Base-by-base conservation (phyloP, 2,113 vertebrate species). In the Periophthalmodon schlosseri region DNA sequence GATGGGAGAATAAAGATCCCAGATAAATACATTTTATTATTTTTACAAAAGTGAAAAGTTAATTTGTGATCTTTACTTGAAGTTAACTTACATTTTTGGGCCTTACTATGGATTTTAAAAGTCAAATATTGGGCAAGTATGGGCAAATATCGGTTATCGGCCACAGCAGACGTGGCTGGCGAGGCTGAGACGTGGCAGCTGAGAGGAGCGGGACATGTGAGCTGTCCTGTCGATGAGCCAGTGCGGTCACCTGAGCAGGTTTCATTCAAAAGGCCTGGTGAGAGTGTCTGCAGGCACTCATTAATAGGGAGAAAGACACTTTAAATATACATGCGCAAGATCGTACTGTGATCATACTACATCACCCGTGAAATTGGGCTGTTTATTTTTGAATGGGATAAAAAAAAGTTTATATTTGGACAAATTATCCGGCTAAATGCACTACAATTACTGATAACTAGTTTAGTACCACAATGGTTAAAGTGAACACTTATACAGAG, bases 101-200 rank as follows among this genome's bases (percentile, higher is more conserved):
- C 28, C 28, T 28, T 28, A 28, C 28, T 28, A 28, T 28, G 28
- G 28, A 2, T 28, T 28, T 28, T 3, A 28, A 28, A 28, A 28
- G 28, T 1, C 28, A 28, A 28, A 28, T n/a, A n/a, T n/a, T n/a
- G n/a, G n/a, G n/a, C n/a, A n/a, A n/a, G n/a, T n/a, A n/a, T n/a
- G n/a, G n/a, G n/a, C n/a, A n/a, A n/a, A n/a, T 28, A 28, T 28
- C 3, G 28, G 28, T 28, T 28, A 28, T 28, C 28, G 28, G 28
- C 3, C 28, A 52, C 1, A 18, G 49, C 49, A 2, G 49, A 52
- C 23, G 76, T 74, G 66, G 74, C 47, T 56, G 49, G 16, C 23
- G 76, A 73, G 66, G 74, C 47, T 56, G 75, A 80, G 80, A 73
- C 7, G 61, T 79, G 81, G 80, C 78, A 80, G 81, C 76, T 77